Evolutionary conservation across 2,888 invertebrate species (phyloP), one percentile per base, ranked within the genome.

Genomic region (Gymnocheta viridis): DNA sequence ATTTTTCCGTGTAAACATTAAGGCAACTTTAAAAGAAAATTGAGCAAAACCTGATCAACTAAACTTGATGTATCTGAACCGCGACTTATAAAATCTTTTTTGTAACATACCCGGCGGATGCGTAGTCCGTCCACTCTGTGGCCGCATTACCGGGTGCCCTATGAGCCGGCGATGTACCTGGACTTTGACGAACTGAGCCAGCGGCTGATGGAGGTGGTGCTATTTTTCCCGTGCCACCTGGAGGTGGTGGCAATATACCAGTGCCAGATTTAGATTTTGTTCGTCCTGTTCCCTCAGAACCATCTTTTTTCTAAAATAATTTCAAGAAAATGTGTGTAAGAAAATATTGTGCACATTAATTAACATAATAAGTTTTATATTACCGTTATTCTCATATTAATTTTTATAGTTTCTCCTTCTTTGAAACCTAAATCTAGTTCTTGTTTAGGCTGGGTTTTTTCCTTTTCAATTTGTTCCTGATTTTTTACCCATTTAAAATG

Each of bases 371-470:
- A n/a, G n/a, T n/a, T n/a, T n/a, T n/a, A n/a, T 38, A 35, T 92
- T 93, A 97, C 97, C 86, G 97, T 97, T 86, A 98, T 98, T 93
- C 98, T 97, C 96, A 99, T 98, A 91, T 99, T 99, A 83, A 99
- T 98, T 93, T 98, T 99, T 87, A 99, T 99, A 1, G 99, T 99
- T 93, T 99, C 98, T 22, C 99, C 99, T 90, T 99, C 99, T 91
- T 99, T 99, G 91, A 99, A 99, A 64, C 98, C 96, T 73, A 99
- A 94, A 93, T 99, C 99, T 51, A 99, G 93, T 88, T 97, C 96
- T 87, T 94, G 95, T 82, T 94, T 95, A 10, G 96, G 95, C 77
- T 94, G 95, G 88, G 94, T 94, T 89, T 96, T 95, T 91, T 97
- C 96, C 89, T 96, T 96, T 89, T 95, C 95, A 85, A 96, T 95